These are phyloP conservation scores for Colaptes auratus DNA, from an alignment of 2,113 vertebrate genomes.

Conservation along the genomic window DNA sequence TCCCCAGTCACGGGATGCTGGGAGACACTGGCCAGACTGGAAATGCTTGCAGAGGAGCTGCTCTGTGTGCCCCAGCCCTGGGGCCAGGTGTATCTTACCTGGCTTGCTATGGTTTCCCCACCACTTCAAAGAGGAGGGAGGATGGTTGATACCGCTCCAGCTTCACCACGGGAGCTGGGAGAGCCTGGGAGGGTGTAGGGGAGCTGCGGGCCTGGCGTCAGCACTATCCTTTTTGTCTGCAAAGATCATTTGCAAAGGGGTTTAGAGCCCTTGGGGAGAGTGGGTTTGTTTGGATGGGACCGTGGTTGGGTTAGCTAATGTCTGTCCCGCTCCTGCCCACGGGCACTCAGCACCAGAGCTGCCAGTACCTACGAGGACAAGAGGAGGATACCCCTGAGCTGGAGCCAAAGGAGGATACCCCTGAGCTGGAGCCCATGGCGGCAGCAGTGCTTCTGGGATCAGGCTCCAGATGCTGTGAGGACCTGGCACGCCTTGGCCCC, in stretches of 20 bases:
- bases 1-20: neutral
- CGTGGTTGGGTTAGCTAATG: fast-evolving
- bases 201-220: neutral
- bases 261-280: neutral
- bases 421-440: fast-evolving
- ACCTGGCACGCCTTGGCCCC: neutral
- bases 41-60: neutral
- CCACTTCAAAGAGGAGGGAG: slow-evolving; percentile 40
- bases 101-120: neutral
- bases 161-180: neutral
- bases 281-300: neutral
- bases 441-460: neutral
- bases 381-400: neutral
- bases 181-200: neutral
- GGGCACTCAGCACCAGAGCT: fast-evolving
- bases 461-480: neutral
- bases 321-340: fast-evolving
- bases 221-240: neutral
- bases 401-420: neutral
- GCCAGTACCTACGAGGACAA: neutral
- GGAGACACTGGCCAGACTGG: neutral
- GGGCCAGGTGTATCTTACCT: neutral
- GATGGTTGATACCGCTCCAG: neutral
- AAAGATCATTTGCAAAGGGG: neutral
- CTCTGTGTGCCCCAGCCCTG: neutral